phyloP scores from a whole-genome alignment of 2,888 invertebrate genomes.

The Volucella bombylans region DNA sequence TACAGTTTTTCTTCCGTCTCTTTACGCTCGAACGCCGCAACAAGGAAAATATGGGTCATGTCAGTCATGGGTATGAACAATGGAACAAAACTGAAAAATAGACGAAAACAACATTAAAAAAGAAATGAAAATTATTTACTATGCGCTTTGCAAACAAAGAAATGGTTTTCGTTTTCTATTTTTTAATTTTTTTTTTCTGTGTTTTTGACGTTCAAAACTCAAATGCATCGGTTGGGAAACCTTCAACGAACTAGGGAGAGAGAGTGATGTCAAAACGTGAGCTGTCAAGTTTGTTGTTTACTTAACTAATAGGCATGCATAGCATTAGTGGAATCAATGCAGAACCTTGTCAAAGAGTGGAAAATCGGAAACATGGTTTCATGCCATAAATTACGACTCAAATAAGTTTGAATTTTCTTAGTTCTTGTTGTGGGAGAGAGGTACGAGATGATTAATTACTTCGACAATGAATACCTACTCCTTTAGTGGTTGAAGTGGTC shows the following conservation, averaged over 20 bases:
- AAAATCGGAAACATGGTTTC: too few relatives aligned
- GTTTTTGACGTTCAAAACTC: background rate
- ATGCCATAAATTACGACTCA: too few relatives aligned
- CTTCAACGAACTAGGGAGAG: constrained; percentile 13
- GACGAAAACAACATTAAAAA: background rate
- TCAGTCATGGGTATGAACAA: constrained; percentile 66
- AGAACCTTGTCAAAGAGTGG: constrained; percentile 50
- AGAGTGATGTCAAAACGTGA: constrained; percentile 58
- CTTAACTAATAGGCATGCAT: constrained; percentile 46
- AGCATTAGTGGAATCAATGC: constrained; percentile 43
- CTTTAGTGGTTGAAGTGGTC: too few relatives aligned
- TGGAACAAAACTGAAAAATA: constrained; percentile 13
- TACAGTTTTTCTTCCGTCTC: background rate
- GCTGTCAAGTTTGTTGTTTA: constrained; percentile 63
- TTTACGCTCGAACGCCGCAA: constrained; percentile 47
- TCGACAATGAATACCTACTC: too few relatives aligned
- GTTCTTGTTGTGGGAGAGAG: too few relatives aligned
- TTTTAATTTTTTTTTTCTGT: background rate
- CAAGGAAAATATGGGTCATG: constrained; percentile 68
- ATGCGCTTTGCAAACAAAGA: constrained; percentile 70
- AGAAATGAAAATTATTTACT: constrained; percentile 64
- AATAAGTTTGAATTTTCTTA: too few relatives aligned
- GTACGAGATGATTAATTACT: too few relatives aligned
- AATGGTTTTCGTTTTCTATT: constrained; percentile 33
- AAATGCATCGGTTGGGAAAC: constrained; percentile 36